phyloP scores from a whole-genome alignment of 2,888 invertebrate genomes.

The Melinopterus prodromus region DNA sequence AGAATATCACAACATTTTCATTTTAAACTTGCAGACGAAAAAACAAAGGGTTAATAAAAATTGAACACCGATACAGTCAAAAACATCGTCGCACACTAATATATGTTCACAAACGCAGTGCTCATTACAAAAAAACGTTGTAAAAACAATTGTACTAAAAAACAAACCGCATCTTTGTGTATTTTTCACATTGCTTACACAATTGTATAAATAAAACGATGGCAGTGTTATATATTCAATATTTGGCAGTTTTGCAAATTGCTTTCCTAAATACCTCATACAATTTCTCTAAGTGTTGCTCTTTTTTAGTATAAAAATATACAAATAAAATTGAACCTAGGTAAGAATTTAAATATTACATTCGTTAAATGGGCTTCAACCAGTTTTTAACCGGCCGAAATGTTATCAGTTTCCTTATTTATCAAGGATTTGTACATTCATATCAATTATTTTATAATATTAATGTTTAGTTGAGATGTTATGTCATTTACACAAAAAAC shows the following conservation, averaged over 20 bases:
- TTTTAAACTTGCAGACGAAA: neutral
- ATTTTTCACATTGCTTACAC: neutral
- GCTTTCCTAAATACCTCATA: slow-evolving; percentile 7
- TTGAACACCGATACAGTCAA: neutral
- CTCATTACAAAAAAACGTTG: neutral
- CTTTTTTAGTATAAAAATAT: neutral
- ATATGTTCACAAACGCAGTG: neutral
- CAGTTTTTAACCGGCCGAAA: neutral
- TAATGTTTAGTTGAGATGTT: neutral
- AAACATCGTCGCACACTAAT: neutral
- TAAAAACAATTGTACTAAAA: neutral
- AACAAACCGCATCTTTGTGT: neutral
- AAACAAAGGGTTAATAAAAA: slow-evolving; percentile 4
- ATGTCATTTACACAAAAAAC: neutral
- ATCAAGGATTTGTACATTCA: neutral
- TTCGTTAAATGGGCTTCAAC: neutral
- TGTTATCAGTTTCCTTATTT: neutral
- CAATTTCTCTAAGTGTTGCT: neutral
- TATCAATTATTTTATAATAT: neutral
- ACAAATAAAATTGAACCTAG: slow-evolving; percentile 4
- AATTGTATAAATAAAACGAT: slow-evolving; percentile 24
- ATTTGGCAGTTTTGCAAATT: slow-evolving; percentile 30
- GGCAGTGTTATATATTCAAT: slow-evolving; percentile 34
- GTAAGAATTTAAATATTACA: neutral
- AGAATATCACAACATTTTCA: slow-evolving; percentile 4